Base-by-base conservation (phyloP, 37 sponge, comb jelly and placozoan species). In the Lycopodina hypogea region DNA sequence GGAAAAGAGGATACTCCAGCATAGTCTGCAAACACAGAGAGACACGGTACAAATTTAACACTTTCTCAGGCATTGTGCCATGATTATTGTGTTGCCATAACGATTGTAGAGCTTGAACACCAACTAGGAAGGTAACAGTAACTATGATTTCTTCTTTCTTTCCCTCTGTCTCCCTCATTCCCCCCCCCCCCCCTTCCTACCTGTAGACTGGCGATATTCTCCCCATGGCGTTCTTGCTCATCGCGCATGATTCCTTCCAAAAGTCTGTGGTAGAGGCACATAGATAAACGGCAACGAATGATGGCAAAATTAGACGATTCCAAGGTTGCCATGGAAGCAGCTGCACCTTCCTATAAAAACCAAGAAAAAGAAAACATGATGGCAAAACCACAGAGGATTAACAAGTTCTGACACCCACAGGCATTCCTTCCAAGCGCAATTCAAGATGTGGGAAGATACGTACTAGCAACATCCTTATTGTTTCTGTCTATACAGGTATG, bases 1-100 rank as follows among this genome's bases (percentile, higher is more conserved):
- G 85, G 59, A 94, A 87, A 19, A 78, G 57, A 1, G 87, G 85
- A 24, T 94, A 77, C 42, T 84, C 89, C 74, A 94, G 71, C 74
- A 94, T 87, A 28, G 23, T 69, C 93, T 91, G 72, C 38, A 57
- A 8, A 71, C 3, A n/a, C n/a, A n/a, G n/a, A 67, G 21, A 12
- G 0, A 45, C 48, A 45, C 48, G 48, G 51, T 15, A 71, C 28
- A 38, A 67, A 67, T 7, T 67, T 8, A 32, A 52, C 23, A 75
- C 76, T n/a, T n/a, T n/a, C n/a, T n/a, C n/a, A n/a, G n/a, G n/a
- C n/a, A n/a, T n/a, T n/a, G n/a, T n/a, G n/a, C n/a, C n/a, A n/a
- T n/a, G n/a, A n/a, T n/a, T n/a, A n/a, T n/a, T n/a, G n/a, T n/a
- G n/a, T n/a, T n/a, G n/a, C n/a, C n/a, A n/a, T n/a, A n/a, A n/a